Base-by-base conservation (phyloP, 2,888 invertebrate genomes). In the Leptopilina drosophilae region DNA sequence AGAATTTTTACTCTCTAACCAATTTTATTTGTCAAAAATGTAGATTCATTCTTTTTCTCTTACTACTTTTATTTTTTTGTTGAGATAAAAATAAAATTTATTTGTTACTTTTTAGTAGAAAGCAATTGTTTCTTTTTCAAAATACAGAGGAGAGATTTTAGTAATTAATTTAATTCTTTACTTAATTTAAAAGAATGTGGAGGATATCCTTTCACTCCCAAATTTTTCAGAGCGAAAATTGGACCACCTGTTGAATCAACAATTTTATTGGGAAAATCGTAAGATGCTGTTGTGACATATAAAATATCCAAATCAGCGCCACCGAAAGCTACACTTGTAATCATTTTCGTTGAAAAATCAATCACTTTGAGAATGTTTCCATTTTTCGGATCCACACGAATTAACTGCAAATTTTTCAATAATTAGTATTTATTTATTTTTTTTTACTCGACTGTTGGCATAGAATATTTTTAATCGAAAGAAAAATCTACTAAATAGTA, bases 291-390 rank as follows among this genome's bases (percentile, higher is more conserved):
- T 0, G 96, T 96, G 2, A 95, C 95, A 85, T 94, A 96, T 40
- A 96, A 90, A 62, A 93, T 94, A 75, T 95, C 94, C 73, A 94
- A 91, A 82, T 94, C 93, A 2, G 93, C 93, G 0, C 95, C 96
- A 1, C 96, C 96, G 91, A 95, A 96, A 87, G 94, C 93, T 0
- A 94, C 95, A 6, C 96, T 96, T 0, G 96, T 95, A 5, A 94
- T 93, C 84, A 93, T 93, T 8, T 92, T 92, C 0, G 92, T 94
- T 0, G 95, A 95, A 20, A 96, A 83, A 69, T 93, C 91, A 77
- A 96, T 92, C 65, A 93, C 92, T 80, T 93, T 93, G 26, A 95
- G 84, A 49, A 95, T 87, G 85, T 93, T 93, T 0, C 94, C 93
- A 0, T 93, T 93, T 81, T 91, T 91, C 0, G 94, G 93, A 86